A percentile compares a stretch with the other conserved stretches of the same genome.
Conservation (phyloP, 2,797 vertebrate genomes). For the Toxotes lorentzi region DNA sequence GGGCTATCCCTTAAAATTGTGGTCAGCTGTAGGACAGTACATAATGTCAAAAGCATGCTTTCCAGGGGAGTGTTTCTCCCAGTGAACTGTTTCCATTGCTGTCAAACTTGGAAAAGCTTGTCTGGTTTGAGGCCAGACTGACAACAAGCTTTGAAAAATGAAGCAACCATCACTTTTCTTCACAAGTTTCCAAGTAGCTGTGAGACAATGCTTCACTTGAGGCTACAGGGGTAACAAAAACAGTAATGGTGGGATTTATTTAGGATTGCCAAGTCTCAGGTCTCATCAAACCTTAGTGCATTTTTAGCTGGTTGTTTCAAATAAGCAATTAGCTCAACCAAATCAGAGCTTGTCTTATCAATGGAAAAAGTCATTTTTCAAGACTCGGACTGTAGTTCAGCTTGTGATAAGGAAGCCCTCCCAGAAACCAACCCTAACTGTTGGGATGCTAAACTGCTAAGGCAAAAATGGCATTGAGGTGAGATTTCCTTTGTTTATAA, state of each 20-base stretch:
- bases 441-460: background rate
- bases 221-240: slow-evolving; percentile 38
- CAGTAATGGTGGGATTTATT: slow-evolving; percentile 11
- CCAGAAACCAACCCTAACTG: slow-evolving; percentile 1
- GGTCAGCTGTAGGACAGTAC: slow-evolving; percentile 31
- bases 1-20: slow-evolving; percentile 17
- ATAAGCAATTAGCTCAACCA: slow-evolving; percentile 23
- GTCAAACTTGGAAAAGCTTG: slow-evolving; percentile 51
- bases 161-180: slow-evolving; percentile 52
- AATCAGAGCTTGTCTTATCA: slow-evolving; percentile 19
- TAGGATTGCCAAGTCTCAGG: slow-evolving; percentile 26
- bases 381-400: slow-evolving; percentile 23
- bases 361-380: slow-evolving; percentile 29
- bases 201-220: slow-evolving; percentile 49
- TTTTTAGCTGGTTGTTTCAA: too few species aligned
- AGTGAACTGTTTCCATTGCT: slow-evolving; percentile 52
- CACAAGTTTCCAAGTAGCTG: slow-evolving; percentile 45
- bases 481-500: slow-evolving; percentile 35
- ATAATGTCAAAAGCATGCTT: slow-evolving; percentile 52
- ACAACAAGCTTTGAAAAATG: slow-evolving; percentile 51
- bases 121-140: slow-evolving; percentile 52
- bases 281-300: too few species aligned
- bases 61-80: slow-evolving; percentile 43
- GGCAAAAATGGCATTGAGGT: slow-evolving; percentile 6
- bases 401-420: slow-evolving; percentile 13